These are phyloP conservation scores for Nyleta sp. DNA, from an alignment of 2,888 invertebrate genomes.

Conservation along the genomic window DNA sequence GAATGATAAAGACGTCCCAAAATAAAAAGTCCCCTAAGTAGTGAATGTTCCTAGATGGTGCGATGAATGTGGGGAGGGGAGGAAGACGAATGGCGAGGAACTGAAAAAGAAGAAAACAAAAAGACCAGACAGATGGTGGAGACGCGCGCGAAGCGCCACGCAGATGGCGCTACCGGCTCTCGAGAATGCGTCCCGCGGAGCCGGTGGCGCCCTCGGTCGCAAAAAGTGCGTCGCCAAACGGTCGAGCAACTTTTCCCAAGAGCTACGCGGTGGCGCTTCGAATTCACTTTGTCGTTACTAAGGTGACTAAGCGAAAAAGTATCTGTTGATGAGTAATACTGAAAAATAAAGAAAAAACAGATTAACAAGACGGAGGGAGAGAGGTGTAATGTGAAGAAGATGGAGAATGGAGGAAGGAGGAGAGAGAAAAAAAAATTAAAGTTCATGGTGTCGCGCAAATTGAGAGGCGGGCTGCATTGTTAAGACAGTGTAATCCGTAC, in stretches of 20 bases:
- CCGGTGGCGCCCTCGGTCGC: conserved; percentile 30
- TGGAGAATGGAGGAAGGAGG: background rate
- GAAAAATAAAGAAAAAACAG: background rate
- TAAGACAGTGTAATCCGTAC: conserved; percentile 80
- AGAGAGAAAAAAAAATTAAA: conserved; percentile 65
- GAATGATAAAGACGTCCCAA: conserved; percentile 13
- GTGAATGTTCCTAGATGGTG: conserved; percentile 35
- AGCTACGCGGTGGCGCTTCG: conserved; percentile 11
- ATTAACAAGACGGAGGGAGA: background rate
- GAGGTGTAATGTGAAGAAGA: background rate
- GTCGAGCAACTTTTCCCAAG: conserved; percentile 29
- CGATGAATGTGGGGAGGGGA: conserved; percentile 18
- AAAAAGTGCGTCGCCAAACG: conserved; percentile 21
- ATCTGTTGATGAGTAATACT: conserved; percentile 5
- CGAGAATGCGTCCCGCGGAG: conserved; percentile 53
- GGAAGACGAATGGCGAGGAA: background rate
- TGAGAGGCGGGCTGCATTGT: conserved; percentile 79
- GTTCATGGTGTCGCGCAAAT: conserved; percentile 74
- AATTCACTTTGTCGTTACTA: background rate
- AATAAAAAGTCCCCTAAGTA: conserved; percentile 16
- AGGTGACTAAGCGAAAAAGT: background rate
- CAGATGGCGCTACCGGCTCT: conserved; percentile 44
- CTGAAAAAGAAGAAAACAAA: background rate
- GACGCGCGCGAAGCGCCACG: conserved; percentile 50
- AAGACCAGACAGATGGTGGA: no score